Base-by-base conservation (phyloP, 2,113 vertebrate species). In the Orycteropus afer region DNA sequence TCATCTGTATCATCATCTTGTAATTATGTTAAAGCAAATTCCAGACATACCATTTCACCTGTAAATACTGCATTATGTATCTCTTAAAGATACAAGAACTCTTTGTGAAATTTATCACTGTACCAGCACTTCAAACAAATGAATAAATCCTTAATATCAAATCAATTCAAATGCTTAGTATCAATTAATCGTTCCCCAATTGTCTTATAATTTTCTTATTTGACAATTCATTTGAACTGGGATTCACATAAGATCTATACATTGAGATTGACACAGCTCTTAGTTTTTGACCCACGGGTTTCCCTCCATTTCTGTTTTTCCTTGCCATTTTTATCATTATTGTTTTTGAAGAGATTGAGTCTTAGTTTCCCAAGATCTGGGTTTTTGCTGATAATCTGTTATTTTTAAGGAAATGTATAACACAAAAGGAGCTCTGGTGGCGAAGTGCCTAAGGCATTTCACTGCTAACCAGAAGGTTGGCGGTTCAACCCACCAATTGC, bases 1-100 rank as follows among this genome's bases (percentile, higher is more conserved):
- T 82, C 11, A 5, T 69, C 32, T 42, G 29, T 3, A 10, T n/a
- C 9, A 18, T 42, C 11, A 37, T 7, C 80, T 71, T 93, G n/a
- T 63, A 84, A 81, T 87, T 91, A 45, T 5, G 55, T 59, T 76
- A 59, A 87, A 55, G 51, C 49, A 94, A 91, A 91, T 90, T 95
- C 76, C 63, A 81, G 71, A 90, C n/a, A 15, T 91, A 71, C 4
- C 32, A n/a, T 63, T 51, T 96, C 77, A 77, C 37, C 71, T 86
- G 29, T 55, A 53, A 80, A 25, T 89, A 59, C 57, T 79, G 79
- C 57, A 57, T 29, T 63, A 23, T 25, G n/a, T 65, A 37, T 79
- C 65, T 78, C 77, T 74, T 71, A 76, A 92, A 88, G 37, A 76
- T 81, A 25, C 0, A 80, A 85, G 63, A 76, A 32, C 15, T 29